Base-by-base conservation (phyloP, 2,113 vertebrate genomes). In the Ptilorrhoa leucosticta region DNA sequence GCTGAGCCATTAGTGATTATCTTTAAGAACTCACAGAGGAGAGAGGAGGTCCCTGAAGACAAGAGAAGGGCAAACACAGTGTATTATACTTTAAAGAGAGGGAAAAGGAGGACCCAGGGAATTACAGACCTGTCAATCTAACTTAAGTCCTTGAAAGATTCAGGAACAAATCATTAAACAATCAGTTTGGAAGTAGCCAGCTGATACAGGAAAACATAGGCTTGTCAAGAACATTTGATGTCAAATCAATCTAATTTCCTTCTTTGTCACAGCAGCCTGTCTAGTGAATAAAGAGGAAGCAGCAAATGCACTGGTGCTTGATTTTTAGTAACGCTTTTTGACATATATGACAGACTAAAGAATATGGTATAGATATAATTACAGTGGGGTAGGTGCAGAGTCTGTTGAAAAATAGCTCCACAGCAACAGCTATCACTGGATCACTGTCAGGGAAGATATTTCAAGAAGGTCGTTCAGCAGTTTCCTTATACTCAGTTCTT, bases 1-100 rank as follows among this genome's bases (percentile, higher is more conserved):
- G 2, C 60, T 82, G 81, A 95, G 76, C 91, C 65, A 92, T 96
- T 94, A 95, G 83, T 64, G 93, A 97, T 97, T 94, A 95, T 92
- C 83, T 96, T 73, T 65, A 84, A 93, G 77, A 95, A 89, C 73
- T 93, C 91, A 60, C 70, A 84, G 81, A 96, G 86, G 92, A 96
- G 68, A 89, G 20, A 92, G 87, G 83, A 94, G 81, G 81, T 94
- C 91, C 87, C 87, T 48, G 61, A 87, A 93, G 91, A 91, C 60
- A 87, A 54, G 40, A 84, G 73, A 91, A 93, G 83, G 93, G 77
- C 89, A 83, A 94, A 92, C 53, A 61, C 15, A 65, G 24, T 68
- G 57, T 84, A 68, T 91, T 69, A 65, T 69, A 80, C 75, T 96
- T 88, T 91, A 64, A 92, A 87, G 76, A 78, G 51, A 39, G 48